Percentiles rank a stretch among this genome's conserved stretches.
These are phyloP conservation scores for Stratiolaelaps scimitus DNA, from an alignment of 1,140 invertebrate species.

Conservation along the genomic window DNA sequence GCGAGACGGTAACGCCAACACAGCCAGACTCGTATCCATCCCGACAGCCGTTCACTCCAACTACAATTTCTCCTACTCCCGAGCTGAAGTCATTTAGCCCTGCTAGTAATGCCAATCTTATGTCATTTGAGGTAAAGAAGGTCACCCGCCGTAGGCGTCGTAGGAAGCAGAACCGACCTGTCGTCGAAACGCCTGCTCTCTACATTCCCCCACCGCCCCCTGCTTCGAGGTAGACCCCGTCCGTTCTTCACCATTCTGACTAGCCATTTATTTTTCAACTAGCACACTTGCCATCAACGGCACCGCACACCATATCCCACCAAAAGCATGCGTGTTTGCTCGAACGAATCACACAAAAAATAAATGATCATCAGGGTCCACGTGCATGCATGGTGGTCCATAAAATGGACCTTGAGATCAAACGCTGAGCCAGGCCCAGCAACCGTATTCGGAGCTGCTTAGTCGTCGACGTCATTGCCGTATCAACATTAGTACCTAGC, in stretches of 20 bases:
- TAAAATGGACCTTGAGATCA: too few relatives aligned
- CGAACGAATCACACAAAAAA: too few relatives aligned
- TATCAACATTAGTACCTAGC: too few relatives aligned
- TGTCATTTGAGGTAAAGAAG: conserved; percentile 15
- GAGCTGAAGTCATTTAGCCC: conserved; percentile 5
- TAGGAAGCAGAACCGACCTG: conserved; percentile 8
- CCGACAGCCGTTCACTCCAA: background rate
- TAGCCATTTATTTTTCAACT: background rate
- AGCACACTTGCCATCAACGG: too few relatives aligned
- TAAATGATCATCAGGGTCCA: too few relatives aligned
- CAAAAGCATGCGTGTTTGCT: too few relatives aligned
- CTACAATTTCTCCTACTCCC: conserved; percentile 1
- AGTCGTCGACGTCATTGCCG: too few relatives aligned
- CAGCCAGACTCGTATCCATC: background rate
- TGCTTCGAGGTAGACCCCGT: conserved; percentile 12
- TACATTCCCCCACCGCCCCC: background rate
- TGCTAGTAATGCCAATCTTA: background rate
- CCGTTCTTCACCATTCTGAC: background rate
- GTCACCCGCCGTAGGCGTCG: conserved; percentile 9
- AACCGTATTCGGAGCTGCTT: too few relatives aligned
- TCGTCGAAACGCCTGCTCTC: background rate
- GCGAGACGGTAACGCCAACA: conserved; percentile 1
- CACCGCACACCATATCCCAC: too few relatives aligned
- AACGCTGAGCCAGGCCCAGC: too few relatives aligned
- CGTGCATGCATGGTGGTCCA: too few relatives aligned